Evolutionary conservation across 2,797 vertebrate species (phyloP), one percentile per base, ranked within the genome.

Genomic region (Iguana delicatissima): DNA sequence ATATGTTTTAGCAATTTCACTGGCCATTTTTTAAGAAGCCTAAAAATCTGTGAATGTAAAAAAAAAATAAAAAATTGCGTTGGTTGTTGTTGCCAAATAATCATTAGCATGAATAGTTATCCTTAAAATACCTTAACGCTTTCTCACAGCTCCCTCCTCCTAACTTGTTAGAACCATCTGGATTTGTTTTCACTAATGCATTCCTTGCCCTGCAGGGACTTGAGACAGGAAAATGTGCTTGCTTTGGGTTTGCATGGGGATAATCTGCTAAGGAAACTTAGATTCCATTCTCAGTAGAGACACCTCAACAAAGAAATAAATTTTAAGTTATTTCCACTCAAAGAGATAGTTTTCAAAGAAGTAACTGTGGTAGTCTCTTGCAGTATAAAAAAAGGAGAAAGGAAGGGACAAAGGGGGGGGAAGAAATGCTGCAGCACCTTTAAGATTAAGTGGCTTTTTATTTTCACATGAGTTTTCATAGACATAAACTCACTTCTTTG

Each of bases 151-250:
- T 85, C 35, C 50, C 62, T 69, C 35, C 83, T 80, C 7, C 35
- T 46, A 22, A 80, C 59, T 55, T 81, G 64, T 80, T 72, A 6
- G 13, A 80, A 80, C 74, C 46, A 85, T 57, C 83, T 89, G n/a
- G 62, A 80, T 42, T 69, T 89, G 83, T 80, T 89, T 89, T 69
- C 59, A 85, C 18, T 80, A 52, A 32, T 42, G 6, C 24, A 84
- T 85, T 67, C 29, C 50, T 85, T 80, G n/a, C 46, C 83, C 64
- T 85, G 24, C 46, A 80, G 73, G 42, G n/a, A 57, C 35, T 38
- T 80, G 9, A 85, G 4, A 42, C 46, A 85, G 26, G 64, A 4
- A 76, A 85, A 57, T 26, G 46, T 80, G 35, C 62, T 80, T 3
- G 35, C n/a, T 55, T 80, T 24, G 22, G 35, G 62, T 57, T 72